Conservation (phyloP, 2,888 invertebrate species). For the Amblyteles armatorius region DNA sequence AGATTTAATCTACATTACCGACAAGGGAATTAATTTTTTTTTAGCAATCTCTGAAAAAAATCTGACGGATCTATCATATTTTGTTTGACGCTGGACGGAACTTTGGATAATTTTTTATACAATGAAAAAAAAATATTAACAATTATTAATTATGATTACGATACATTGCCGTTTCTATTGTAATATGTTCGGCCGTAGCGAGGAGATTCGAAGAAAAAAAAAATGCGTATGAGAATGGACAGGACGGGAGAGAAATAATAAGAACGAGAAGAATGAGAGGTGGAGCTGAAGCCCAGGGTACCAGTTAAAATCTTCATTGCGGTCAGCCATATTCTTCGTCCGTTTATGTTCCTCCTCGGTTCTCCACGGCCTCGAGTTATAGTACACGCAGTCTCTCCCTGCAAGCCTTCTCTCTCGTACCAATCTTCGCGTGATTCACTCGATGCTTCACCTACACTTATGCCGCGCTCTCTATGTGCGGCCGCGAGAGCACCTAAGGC, state of each 20-base stretch:
- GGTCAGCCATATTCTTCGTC: conserved; percentile 81
- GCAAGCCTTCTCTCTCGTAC: conserved; percentile 44
- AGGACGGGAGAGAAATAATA: conserved; percentile 47
- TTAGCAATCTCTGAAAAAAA: neutral
- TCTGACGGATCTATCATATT: neutral
- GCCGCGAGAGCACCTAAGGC: conserved; percentile 76
- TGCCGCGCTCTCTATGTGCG: conserved; percentile 53
- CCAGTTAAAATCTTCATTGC: conserved; percentile 83
- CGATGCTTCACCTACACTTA: conserved; percentile 66
- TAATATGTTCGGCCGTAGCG: conserved; percentile 18
- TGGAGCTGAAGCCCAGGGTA: conserved; percentile 74
- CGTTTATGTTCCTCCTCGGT: conserved; percentile 72
- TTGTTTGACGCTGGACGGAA: neutral
- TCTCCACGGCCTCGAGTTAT: conserved; percentile 66
- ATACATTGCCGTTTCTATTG: neutral
- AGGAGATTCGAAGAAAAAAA: conserved; percentile 32
- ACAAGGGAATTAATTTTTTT: neutral
- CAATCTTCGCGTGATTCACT: conserved; percentile 64
- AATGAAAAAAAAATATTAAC: neutral
- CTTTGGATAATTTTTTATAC: neutral
- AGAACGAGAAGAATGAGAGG: conserved; percentile 66
- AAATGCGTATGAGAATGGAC: conserved; percentile 37
- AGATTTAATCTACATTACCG: neutral
- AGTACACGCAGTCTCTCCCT: conserved; percentile 32
- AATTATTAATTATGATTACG: neutral